Base-by-base conservation (phyloP, 92 coral and sea anemone genomes). In the Parazoanthus swiftii region DNA sequence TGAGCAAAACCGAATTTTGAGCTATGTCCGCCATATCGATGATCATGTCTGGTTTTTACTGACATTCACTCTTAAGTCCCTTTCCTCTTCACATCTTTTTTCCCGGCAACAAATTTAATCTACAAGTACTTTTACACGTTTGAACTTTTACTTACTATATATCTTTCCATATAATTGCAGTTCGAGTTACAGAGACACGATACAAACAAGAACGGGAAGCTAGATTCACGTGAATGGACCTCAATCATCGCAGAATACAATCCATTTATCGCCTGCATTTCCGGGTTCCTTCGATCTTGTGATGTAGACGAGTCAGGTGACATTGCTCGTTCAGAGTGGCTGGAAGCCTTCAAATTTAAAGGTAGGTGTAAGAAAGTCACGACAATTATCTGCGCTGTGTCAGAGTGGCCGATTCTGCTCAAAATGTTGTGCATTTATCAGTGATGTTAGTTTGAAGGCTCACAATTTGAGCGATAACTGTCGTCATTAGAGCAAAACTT, bases 301-400 rank as follows among this genome's bases (percentile, higher is more conserved):
- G 87, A 84, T 43, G 87, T 84, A 84, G 87, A 84, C 16, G 87
- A 46, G 33, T 84, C 87, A 71, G 65, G 79, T 10, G 77, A 51
- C n/a, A 84, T 84, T 48, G 21, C 79, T 16, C 78, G 46, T 18
- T 84, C 68, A 54, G 87, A 84, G 79, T 84, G 87, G 87, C 44
- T 84, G 20, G 79, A 84, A 26, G 87, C 63, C 37, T 84, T 84
- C 68, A 35, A 48, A 16, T 70, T 46, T 18, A 71, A 37, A 70
- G 67, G 87, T 84, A 2, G n/a, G 80, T 20, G 16, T 7, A 25
- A 13, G 25, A 37, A 81, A 0, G 21, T 9, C 29, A 43, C 23
- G 4, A 38, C 23, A 33, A 26, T 63, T 35, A 25, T 33, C 80
- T 35, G 21, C 21, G 29, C 42, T 2, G 13, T 38, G 44, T 23